A percentile compares a stretch with the other conserved stretches of the same genome.
Evolutionary conservation across 2,888 invertebrate genomes (phyloP).

Genomic region (Liposcelis brunnea): DNA sequence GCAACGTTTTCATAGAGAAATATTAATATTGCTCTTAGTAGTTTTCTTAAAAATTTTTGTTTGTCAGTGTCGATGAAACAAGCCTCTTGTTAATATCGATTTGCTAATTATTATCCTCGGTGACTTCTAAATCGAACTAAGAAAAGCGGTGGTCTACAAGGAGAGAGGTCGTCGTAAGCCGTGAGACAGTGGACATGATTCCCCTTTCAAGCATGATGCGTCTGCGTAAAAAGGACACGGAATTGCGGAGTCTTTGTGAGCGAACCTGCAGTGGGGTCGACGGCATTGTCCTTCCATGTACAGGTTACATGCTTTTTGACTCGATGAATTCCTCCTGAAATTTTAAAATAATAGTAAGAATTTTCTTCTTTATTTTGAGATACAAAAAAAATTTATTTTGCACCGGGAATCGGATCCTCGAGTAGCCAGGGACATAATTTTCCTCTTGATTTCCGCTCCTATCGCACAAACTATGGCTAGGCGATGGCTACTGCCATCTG

Average conservation of each 20-base stretch:
- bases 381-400: neutral
- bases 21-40: no score
- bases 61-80: no score
- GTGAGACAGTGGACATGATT: constrained; percentile 19
- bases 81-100: no score
- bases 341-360: neutral
- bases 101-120: no score
- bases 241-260: constrained; percentile 29
- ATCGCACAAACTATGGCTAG: no score
- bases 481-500: no score
- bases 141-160: no score
- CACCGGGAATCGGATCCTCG: neutral
- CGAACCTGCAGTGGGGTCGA: constrained; percentile 29
- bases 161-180: neutral
- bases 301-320: constrained; percentile 25
- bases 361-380: neutral
- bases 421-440: no score
- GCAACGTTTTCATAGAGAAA: no score
- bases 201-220: constrained; percentile 30
- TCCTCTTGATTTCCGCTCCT: no score
- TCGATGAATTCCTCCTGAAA: constrained; percentile 11
- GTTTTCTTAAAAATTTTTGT: no score
- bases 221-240: constrained; percentile 32
- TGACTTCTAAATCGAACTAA: no score
- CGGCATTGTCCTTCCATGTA: constrained; percentile 27